Evolutionary conservation across 1,140 invertebrate species (phyloP).

Genomic region (Meloidogyne exigua): DNA sequence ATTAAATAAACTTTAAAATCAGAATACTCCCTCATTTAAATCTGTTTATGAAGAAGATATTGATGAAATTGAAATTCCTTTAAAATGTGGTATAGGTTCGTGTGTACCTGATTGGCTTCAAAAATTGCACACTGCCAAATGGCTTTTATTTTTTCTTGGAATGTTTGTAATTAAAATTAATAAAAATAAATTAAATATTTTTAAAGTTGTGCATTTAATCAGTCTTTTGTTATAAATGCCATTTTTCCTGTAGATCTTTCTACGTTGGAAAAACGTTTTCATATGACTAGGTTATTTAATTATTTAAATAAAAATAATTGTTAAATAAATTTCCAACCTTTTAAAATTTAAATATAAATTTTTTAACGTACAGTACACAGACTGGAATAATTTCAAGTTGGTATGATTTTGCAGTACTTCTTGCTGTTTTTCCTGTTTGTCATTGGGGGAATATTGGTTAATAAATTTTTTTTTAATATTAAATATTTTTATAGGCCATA

Average conservation of each 20-base stretch:
- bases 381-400: constrained; percentile 64
- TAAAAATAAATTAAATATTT: background rate
- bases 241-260: constrained; percentile 63
- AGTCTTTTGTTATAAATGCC: constrained; percentile 58
- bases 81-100: constrained; percentile 53
- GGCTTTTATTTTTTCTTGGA: constrained; percentile 58
- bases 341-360: too few species aligned
- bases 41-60: constrained; percentile 28
- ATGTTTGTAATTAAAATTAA: constrained; percentile 22
- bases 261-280: constrained; percentile 59
- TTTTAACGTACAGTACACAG: constrained; percentile 50
- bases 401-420: constrained; percentile 62
- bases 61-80: constrained; percentile 38
- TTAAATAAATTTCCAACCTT: background rate
- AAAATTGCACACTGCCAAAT: constrained; percentile 60
- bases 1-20: background rate
- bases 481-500: constrained; percentile 51
- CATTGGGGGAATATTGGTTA: constrained; percentile 61
- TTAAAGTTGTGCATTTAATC: constrained; percentile 53
- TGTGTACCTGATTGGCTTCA: constrained; percentile 63
- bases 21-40: constrained; percentile 20
- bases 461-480: background rate
- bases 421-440: constrained; percentile 63
- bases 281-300: constrained; percentile 60
- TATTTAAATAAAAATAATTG: background rate